Evolutionary conservation across 2,888 invertebrate species (phyloP).

Genomic region (Dermolepida albohirtum): DNA sequence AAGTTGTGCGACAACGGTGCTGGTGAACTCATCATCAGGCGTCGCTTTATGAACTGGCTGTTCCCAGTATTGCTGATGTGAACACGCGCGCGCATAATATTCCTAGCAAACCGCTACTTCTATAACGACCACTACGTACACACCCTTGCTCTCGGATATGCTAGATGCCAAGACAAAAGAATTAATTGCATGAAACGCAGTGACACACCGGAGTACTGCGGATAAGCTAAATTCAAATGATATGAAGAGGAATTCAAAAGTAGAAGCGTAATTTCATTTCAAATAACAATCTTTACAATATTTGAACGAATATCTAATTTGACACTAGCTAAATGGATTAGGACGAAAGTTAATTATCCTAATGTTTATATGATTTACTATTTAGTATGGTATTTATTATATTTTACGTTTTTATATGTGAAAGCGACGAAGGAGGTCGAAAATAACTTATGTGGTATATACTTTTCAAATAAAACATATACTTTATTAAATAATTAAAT

Average conservation of each 20-base stretch:
- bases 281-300: conserved; percentile 19
- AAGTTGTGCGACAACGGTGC: conserved; percentile 45
- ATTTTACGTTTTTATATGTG: no score
- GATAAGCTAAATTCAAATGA: conserved; percentile 21
- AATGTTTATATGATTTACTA: no score
- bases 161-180: conserved; percentile 7
- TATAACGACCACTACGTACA: neutral
- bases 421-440: no score
- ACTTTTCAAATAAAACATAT: no score
- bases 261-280: conserved; percentile 4
- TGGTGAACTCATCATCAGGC: conserved; percentile 36
- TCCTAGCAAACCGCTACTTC: neutral
- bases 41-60: conserved; percentile 39
- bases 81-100: conserved; percentile 14
- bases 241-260: conserved; percentile 23
- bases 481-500: no score
- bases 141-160: neutral
- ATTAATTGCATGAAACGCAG: conserved; percentile 21
- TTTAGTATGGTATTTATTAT: no score
- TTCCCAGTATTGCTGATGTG: conserved; percentile 2
- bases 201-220: conserved; percentile 17
- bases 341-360: no score
- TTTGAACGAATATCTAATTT: neutral
- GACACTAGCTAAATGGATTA: no score
- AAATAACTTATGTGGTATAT: no score